Percentiles rank a stretch among this genome's conserved stretches.
Evolutionary conservation across 2,797 vertebrate genomes (phyloP).

Genomic region (Huso huso): DNA sequence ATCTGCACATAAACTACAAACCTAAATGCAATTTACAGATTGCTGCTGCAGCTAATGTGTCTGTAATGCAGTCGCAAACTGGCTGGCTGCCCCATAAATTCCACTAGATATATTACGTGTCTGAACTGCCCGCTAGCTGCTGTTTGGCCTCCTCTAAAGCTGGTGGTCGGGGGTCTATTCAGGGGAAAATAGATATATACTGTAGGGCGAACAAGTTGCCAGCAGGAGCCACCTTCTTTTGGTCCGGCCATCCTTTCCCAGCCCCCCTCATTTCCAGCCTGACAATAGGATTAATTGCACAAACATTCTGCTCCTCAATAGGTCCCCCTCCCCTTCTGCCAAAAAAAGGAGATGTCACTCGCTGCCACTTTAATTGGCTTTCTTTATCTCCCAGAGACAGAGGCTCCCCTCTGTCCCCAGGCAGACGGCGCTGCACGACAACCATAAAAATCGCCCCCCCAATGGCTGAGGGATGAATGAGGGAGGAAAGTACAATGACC

Average conservation of each 20-base stretch:
- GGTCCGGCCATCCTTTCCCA: neutral
- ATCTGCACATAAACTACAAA: too few species aligned
- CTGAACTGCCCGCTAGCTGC: neutral
- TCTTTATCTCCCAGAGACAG: constrained; percentile 3
- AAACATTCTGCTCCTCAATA: constrained; percentile 12
- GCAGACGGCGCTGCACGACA: constrained; percentile 6
- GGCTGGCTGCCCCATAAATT: constrained; percentile 1
- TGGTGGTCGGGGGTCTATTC: constrained; percentile 6
- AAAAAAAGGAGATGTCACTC: constrained; percentile 7
- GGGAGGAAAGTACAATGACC: constrained; percentile 4
- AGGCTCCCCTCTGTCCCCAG: neutral
- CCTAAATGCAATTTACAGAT: neutral
- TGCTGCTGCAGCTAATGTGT: neutral
- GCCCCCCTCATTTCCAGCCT: constrained; percentile 15
- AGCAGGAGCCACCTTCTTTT: neutral
- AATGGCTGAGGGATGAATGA: neutral
- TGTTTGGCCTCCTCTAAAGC: neutral
- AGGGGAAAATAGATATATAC: constrained; percentile 1
- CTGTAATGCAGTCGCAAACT: neutral
- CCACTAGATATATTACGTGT: neutral
- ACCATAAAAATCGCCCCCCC: constrained; percentile 14
- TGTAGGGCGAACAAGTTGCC: neutral
- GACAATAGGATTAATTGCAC: constrained; percentile 21
- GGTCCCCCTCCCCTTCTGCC: neutral
- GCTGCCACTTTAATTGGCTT: constrained; percentile 12